Evolutionary conservation across 2,888 invertebrate genomes (phyloP).

Genomic region (Tetanocera ferruginea): DNA sequence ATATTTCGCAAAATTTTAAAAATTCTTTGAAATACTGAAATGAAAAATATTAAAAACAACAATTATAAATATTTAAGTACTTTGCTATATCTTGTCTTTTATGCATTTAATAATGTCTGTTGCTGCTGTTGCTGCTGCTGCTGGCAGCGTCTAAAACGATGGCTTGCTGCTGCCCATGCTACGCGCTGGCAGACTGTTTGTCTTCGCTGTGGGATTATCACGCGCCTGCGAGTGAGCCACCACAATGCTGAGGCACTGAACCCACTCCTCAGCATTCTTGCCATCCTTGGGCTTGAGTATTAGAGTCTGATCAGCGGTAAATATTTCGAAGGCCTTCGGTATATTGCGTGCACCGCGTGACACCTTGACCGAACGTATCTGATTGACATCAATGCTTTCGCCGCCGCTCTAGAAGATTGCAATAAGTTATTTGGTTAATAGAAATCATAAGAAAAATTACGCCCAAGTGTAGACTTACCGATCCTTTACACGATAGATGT

Average conservation of each 20-base stretch:
- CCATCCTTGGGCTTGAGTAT: conserved; percentile 95
- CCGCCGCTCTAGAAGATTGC: conserved; percentile 78
- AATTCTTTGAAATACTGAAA: conserved; percentile 41
- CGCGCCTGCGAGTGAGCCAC: conserved; percentile 80
- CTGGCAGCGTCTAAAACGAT: conserved; percentile 56
- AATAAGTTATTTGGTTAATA: too few species aligned
- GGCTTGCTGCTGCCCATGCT: conserved; percentile 69
- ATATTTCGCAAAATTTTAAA: conserved; percentile 59
- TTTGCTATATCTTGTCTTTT: conserved; percentile 13
- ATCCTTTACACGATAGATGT: conserved; percentile 87
- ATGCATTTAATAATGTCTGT: conserved; percentile 8
- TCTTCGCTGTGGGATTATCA: conserved; percentile 69
- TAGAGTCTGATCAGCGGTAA: conserved; percentile 92
- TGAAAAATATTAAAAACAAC: neutral
- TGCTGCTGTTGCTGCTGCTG: neutral
- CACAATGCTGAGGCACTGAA: conserved; percentile 93
- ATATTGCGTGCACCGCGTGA: conserved; percentile 91
- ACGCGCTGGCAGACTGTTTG: conserved; percentile 70
- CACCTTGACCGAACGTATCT: conserved; percentile 95
- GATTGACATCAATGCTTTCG: conserved; percentile 90
- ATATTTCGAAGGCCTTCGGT: conserved; percentile 96
- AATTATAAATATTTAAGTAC: conserved; percentile 19
- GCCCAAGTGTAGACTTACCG: conserved; percentile 73
- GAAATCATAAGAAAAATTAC: too few species aligned
- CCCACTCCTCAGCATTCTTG: conserved; percentile 96